phyloP scores from a whole-genome alignment of 2,888 invertebrate genomes.

The Lepidocyrtinus sp. region DNA sequence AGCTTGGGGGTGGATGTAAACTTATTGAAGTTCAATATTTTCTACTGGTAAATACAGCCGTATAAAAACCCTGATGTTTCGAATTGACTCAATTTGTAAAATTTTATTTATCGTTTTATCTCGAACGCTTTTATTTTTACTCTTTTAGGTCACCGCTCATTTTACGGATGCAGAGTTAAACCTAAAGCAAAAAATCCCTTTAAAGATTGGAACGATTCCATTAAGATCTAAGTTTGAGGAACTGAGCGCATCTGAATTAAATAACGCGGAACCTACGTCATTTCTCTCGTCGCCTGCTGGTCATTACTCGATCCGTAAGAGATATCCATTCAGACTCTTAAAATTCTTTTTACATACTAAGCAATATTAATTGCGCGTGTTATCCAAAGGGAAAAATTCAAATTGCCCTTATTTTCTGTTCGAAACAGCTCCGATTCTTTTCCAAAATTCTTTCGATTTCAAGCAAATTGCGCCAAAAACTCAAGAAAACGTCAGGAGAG shows the following conservation, averaged over 20 bases:
- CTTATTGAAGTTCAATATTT: slow-evolving; percentile 84
- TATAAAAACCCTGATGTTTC: no score
- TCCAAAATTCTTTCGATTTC: slow-evolving; percentile 8
- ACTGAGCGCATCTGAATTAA: background rate
- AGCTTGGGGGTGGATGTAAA: slow-evolving; percentile 80
- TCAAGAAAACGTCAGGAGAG: background rate
- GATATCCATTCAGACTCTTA: background rate
- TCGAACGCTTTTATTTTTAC: background rate
- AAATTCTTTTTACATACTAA: background rate
- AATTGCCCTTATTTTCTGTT: background rate
- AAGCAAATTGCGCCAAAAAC: background rate
- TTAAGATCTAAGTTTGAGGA: background rate
- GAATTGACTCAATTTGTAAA: no score
- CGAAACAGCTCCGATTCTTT: background rate
- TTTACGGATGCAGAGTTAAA: background rate
- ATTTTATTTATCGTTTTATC: no score
- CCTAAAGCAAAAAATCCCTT: background rate
- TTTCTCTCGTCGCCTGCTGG: background rate
- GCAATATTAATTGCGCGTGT: background rate
- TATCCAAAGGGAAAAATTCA: background rate
- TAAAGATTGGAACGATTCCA: slow-evolving; percentile 7
- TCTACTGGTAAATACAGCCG: slow-evolving; percentile 77
- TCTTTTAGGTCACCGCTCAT: background rate
- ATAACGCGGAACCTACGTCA: background rate
- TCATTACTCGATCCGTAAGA: background rate